Conservation (phyloP, 1,140 invertebrate species). For the Cotesia chilonis region DNA sequence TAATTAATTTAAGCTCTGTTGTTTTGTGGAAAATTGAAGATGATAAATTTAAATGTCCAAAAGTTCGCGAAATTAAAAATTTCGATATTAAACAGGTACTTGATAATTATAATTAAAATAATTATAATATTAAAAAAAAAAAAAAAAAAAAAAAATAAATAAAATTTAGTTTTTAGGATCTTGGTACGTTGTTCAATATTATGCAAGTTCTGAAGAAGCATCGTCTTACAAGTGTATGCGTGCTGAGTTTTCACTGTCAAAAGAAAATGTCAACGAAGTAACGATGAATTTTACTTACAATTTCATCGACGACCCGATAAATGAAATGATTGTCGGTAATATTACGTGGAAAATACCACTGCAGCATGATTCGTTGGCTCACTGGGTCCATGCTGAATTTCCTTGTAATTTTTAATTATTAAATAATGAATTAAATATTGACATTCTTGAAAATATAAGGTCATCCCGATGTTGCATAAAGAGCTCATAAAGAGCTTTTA, state of each 20-base stretch:
- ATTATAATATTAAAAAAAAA: neutral
- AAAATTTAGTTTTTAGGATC: constrained; percentile 74
- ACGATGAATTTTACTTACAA: constrained; percentile 89
- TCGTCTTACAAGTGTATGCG: constrained; percentile 84
- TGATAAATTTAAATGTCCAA: constrained; percentile 70
- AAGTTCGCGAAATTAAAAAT: constrained; percentile 64
- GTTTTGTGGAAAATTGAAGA: constrained; percentile 59
- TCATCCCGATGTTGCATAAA: too few species aligned
- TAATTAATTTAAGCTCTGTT: constrained; percentile 36
- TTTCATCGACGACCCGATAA: constrained; percentile 82
- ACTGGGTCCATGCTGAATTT: constrained; percentile 85
- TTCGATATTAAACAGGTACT: constrained; percentile 65
- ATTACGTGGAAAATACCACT: constrained; percentile 83
- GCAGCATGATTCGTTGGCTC: constrained; percentile 74
- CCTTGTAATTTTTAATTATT: constrained; percentile 69
- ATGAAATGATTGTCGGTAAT: constrained; percentile 80
- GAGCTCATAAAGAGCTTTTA: too few species aligned
- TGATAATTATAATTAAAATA: too few species aligned
- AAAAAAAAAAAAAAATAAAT: neutral
- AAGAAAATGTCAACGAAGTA: constrained; percentile 64
- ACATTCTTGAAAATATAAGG: too few species aligned
- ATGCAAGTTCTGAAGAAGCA: constrained; percentile 85
- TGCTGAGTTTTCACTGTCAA: constrained; percentile 74
- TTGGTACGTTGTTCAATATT: constrained; percentile 87
- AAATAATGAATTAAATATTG: too few species aligned